Evolutionary conservation across 1,140 invertebrate genomes (phyloP).

Genomic region (Pogonomyrmex californicus): DNA sequence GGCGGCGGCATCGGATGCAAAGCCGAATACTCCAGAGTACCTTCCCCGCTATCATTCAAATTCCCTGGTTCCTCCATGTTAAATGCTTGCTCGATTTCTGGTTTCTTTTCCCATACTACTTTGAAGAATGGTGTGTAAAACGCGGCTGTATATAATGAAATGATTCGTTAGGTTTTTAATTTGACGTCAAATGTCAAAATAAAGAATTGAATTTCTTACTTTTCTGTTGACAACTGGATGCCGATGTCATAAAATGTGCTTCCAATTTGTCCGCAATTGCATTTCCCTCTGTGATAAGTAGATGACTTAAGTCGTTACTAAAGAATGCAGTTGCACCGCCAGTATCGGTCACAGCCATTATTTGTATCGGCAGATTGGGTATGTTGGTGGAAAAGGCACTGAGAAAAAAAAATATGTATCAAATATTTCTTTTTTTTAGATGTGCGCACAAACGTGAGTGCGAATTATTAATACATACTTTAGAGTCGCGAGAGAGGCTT

Average conservation of each 20-base stretch:
- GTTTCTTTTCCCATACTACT: constrained; percentile 98
- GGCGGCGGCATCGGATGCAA: constrained; percentile 90
- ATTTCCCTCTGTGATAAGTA: constrained; percentile 97
- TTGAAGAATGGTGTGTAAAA: constrained; percentile 99
- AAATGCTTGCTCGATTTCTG: constrained; percentile 97
- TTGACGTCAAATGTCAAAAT: constrained; percentile 20
- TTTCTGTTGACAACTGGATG: constrained; percentile 93
- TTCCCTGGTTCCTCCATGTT: constrained; percentile 93
- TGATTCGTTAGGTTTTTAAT: constrained; percentile 24
- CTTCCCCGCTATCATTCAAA: constrained; percentile 90
- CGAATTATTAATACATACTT: constrained; percentile 89
- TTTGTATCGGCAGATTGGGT: constrained; percentile 97
- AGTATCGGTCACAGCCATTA: constrained; percentile 96
- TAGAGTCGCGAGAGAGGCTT: constrained; percentile 96
- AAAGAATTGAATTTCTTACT: constrained; percentile 87
- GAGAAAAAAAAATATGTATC: constrained; percentile 72
- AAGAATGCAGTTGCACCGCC: constrained; percentile 96
- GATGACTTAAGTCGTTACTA: constrained; percentile 95
- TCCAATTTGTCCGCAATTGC: constrained; percentile 96
- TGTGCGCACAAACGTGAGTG: not conserved
- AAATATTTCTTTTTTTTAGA: not conserved
- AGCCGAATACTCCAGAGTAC: constrained; percentile 90
- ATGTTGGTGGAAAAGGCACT: constrained; percentile 98
- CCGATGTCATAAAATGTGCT: constrained; percentile 96
- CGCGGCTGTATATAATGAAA: constrained; percentile 90